A percentile compares a stretch with the other conserved stretches of the same genome.
These are phyloP conservation scores for Hylomyscus alleni DNA, from an alignment of 2,797 vertebrate species.

Conservation along the genomic window DNA sequence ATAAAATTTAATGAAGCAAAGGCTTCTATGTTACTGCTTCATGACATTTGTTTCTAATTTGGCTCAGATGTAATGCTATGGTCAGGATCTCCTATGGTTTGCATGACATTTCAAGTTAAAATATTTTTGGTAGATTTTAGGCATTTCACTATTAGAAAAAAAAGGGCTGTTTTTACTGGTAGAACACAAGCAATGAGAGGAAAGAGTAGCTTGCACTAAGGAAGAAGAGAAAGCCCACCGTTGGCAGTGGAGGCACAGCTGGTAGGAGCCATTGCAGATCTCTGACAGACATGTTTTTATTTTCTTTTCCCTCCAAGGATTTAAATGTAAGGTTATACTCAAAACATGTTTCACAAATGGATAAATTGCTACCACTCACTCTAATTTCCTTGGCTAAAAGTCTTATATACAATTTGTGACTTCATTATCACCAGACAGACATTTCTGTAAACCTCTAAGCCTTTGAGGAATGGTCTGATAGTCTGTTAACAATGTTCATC, in stretches of 20 bases:
- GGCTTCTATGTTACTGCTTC: neutral
- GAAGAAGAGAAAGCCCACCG: neutral
- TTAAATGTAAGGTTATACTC: conserved; percentile 42
- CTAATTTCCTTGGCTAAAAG: neutral
- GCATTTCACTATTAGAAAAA: neutral
- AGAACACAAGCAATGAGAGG: neutral
- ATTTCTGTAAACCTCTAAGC: neutral
- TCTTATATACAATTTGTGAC: neutral
- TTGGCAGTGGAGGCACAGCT: neutral
- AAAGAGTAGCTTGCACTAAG: neutral
- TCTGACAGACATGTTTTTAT: neutral
- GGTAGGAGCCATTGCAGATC: neutral
- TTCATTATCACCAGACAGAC: conserved; percentile 13
- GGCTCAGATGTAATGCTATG: neutral
- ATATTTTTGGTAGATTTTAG: neutral
- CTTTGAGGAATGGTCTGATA: conserved; percentile 16
- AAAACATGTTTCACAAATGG: conserved; percentile 18
- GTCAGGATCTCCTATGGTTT: neutral
- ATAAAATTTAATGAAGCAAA: conserved; percentile 11
- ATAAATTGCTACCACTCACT: conserved; percentile 3
- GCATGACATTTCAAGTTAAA: neutral
- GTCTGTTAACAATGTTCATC: neutral
- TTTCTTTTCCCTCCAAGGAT: neutral
- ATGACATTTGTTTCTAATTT: neutral
- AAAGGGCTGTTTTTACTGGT: neutral